Base-by-base conservation (phyloP, 2,797 vertebrate species). In the Anguilla megastoma region DNA sequence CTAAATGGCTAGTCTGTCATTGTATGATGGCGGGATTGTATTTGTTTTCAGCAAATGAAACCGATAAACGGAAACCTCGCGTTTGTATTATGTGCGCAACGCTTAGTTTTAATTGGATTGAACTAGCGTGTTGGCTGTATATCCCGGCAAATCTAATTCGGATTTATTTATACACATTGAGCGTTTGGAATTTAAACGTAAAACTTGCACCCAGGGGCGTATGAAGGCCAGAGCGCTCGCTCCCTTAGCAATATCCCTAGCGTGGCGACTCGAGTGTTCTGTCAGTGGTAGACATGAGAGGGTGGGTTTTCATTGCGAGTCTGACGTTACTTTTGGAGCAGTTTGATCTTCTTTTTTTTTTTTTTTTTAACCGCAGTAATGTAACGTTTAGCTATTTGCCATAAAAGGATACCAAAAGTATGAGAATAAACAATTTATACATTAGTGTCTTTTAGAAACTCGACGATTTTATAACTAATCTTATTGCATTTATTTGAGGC, bases 1-100 rank as follows among this genome's bases (percentile, higher is more conserved):
- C 74, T n/a, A 50, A 82, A 50, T 82, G 79, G 79, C 79, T 50
- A 82, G 45, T 82, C 45, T 48, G 16, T 45, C 41, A 36, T 33
- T 10, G 76, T 80, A 80, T 69, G 24, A 82, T 50, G 79, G 79
- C 33, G 79, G 79, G 18, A 45, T 50, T 82, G 79, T 21, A 82
- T 82, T 82, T 82, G 79, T 82, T 82, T 48, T 82, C 45, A 50
- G 41, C 41, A 21, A 82, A 30, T 24, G 41, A 24, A 50, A n/a
- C 45, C 2, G 41, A 48, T 18, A 10, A 8, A 45, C 41, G 5
- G 45, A 36, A 80, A 21, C 36, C 36, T n/a, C 79, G 79, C 16
- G 79, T 48, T 82, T 82, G 79, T 82, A 24, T 24, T n/a, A 82
- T 2, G 9, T 50, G 79, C 18, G 45, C 21, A n/a, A 82, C 79